phyloP scores from a whole-genome alignment of 2,797 vertebrate species.

The Lacerta viridis region DNA sequence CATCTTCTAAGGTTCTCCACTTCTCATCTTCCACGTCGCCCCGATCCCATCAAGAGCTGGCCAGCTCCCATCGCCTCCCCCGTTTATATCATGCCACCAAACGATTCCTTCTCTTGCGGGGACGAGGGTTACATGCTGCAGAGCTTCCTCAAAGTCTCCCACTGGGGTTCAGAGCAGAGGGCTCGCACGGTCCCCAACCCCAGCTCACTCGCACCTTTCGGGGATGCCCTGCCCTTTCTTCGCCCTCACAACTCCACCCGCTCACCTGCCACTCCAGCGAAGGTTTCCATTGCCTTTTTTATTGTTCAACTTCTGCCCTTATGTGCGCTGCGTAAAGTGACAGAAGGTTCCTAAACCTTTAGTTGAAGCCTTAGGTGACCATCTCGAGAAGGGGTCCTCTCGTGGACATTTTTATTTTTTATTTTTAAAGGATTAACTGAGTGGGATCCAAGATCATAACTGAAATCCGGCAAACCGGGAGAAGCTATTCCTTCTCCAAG shows the following conservation, averaged over 20 bases:
- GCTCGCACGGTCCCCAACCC: neutral
- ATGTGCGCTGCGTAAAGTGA: accelerated
- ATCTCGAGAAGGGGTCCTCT: neutral
- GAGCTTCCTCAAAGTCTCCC: neutral
- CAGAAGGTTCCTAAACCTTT: neutral
- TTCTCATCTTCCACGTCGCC: too few species aligned
- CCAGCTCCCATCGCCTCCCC: neutral
- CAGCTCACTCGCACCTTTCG: neutral
- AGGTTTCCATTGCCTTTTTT: slow-evolving; percentile 19
- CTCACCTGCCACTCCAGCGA: slow-evolving; percentile 67
- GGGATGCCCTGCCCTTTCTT: neutral
- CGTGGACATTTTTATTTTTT: too few species aligned
- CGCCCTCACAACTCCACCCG: neutral
- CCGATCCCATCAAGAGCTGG: neutral
- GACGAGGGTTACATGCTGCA: neutral
- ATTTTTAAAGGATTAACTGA: neutral
- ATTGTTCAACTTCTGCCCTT: neutral
- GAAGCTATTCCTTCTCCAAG: neutral
- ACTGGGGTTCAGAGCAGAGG: neutral
- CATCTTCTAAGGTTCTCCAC: neutral
- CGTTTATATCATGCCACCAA: too few species aligned
- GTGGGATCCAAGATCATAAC: neutral
- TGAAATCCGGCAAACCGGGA: neutral
- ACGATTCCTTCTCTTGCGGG: neutral
- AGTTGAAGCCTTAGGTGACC: neutral